A percentile compares a stretch with the other conserved stretches of the same genome.
Evolutionary conservation across 2,888 invertebrate genomes (phyloP).

Genomic region (Heliconius charithonia): DNA sequence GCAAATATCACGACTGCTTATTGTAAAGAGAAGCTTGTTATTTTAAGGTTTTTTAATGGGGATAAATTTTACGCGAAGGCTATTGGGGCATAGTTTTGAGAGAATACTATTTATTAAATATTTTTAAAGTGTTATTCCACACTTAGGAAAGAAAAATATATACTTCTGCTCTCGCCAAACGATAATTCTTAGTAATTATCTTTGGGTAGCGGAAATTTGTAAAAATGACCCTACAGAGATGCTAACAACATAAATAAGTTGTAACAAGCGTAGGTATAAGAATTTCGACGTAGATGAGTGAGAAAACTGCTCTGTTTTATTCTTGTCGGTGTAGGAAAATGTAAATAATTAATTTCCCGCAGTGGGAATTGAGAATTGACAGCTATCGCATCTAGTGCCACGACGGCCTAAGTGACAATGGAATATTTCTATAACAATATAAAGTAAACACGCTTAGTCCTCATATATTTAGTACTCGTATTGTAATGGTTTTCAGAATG

Average conservation of each 20-base stretch:
- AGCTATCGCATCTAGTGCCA: not conserved
- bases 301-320: no score
- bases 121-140: no score
- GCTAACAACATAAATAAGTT: no score
- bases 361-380: not conserved
- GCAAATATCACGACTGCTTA: not conserved
- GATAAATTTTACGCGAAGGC: not conserved
- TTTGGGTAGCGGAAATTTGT: no score
- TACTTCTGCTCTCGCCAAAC: no score
- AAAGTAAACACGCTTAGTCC: constrained; percentile 8
- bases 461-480: constrained; percentile 14
- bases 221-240: no score
- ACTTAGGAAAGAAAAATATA: no score
- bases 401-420: not conserved
- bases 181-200: no score
- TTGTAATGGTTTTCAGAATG: constrained; percentile 35
- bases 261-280: no score
- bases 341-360: not conserved
- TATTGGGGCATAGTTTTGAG: no score
- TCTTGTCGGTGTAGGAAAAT: not conserved
- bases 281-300: no score
- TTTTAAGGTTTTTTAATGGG: not conserved
- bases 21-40: not conserved
- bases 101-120: no score
- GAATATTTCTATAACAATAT: not conserved